These are phyloP conservation scores for Cotesia glomerata DNA, from an alignment of 1,140 invertebrate species.

Conservation along the genomic window DNA sequence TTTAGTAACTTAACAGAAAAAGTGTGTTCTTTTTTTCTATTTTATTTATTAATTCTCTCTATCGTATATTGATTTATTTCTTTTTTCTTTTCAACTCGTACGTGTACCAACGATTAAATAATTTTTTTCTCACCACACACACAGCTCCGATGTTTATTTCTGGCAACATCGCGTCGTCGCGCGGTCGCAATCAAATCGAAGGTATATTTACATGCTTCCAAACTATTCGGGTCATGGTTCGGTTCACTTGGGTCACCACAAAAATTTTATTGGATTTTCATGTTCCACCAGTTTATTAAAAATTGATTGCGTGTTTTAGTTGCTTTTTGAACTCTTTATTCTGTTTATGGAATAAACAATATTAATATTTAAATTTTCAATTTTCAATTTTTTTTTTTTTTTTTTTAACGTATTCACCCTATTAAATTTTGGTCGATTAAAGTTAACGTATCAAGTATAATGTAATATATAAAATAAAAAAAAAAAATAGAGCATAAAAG, in stretches of 20 bases:
- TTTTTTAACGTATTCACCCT: no score
- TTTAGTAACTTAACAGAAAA: not conserved
- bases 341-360: not conserved
- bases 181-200: slow-evolving; percentile 21
- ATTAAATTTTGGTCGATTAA: no score
- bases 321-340: not conserved
- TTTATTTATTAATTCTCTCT: slow-evolving; percentile 18
- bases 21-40: slow-evolving; percentile 6
- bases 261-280: not conserved
- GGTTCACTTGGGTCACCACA: slow-evolving; percentile 8
- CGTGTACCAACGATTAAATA: not conserved
- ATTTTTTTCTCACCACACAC: slow-evolving; percentile 3
- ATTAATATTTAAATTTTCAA: no score
- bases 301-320: not conserved
- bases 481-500: not conserved
- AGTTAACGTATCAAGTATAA: no score
- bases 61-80: not conserved
- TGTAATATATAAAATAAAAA: no score
- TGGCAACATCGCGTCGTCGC: not conserved
- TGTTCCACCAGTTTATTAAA: not conserved
- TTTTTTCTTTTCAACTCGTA: not conserved
- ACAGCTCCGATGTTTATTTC: slow-evolving; percentile 15
- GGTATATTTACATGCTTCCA: slow-evolving; percentile 19
- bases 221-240: slow-evolving; percentile 22
- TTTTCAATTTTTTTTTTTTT: no score